Evolutionary conservation across 2,888 invertebrate genomes (phyloP).

Genomic region (Temnothorax unifasciatus): DNA sequence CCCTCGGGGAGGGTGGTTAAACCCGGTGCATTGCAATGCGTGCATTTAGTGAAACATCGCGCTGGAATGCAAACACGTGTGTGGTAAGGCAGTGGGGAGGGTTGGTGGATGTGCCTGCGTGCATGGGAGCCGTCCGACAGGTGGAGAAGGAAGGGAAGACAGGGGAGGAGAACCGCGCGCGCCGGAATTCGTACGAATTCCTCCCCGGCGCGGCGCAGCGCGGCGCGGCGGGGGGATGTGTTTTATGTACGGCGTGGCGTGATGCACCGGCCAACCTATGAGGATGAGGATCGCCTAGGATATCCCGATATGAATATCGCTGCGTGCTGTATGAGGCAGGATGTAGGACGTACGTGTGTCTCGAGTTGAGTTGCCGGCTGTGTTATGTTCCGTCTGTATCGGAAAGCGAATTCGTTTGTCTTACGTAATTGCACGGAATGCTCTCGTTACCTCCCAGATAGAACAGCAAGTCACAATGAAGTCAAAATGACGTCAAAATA

Average conservation of each 20-base stretch:
- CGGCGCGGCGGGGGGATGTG: slow-evolving; percentile 27
- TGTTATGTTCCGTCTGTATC: neutral
- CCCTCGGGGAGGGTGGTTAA: slow-evolving; percentile 79
- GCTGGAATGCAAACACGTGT: slow-evolving; percentile 76
- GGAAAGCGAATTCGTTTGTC: neutral
- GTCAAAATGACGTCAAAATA: no score
- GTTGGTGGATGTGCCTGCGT: neutral
- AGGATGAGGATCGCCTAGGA: slow-evolving; percentile 4
- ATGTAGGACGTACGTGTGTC: neutral
- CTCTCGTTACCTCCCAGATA: no score
- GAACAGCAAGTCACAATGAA: no score
- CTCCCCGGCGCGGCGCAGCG: slow-evolving; percentile 36
- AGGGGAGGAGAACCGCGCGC: slow-evolving; percentile 23
- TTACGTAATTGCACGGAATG: neutral
- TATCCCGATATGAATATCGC: neutral
- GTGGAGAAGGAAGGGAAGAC: neutral
- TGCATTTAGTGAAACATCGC: slow-evolving; percentile 80
- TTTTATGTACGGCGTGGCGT: slow-evolving; percentile 36
- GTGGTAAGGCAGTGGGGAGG: slow-evolving; percentile 53
- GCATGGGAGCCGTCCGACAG: slow-evolving; percentile 3
- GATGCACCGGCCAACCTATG: slow-evolving; percentile 38
- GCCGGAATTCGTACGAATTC: slow-evolving; percentile 59
- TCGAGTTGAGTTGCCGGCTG: neutral
- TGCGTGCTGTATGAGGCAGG: neutral
- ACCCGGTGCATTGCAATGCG: slow-evolving; percentile 81